These are phyloP conservation scores for Machaerirhynchus nigripectus DNA, from an alignment of 2,113 vertebrate species.

Conservation along the genomic window DNA sequence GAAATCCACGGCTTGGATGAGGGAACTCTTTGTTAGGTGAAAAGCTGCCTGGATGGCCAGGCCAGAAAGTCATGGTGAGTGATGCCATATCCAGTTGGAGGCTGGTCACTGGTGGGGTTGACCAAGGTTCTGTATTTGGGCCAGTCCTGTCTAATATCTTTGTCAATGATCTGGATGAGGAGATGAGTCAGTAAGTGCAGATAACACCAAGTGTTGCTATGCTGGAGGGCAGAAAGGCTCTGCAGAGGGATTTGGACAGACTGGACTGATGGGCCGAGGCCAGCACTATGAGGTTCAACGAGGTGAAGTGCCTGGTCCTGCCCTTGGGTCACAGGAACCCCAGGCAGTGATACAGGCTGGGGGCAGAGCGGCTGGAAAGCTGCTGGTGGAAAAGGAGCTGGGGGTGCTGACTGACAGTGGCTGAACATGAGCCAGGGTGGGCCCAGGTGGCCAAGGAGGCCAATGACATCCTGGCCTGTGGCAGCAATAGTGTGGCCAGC, in stretches of 20 bases:
- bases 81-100: background rate
- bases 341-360: background rate
- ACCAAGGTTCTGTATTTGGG: background rate
- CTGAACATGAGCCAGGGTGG: background rate
- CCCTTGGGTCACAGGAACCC: rapidly evolving
- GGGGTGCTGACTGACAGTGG: rapidly evolving
- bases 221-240: background rate
- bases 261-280: background rate
- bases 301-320: rapidly evolving
- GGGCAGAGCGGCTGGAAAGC: background rate
- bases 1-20: background rate
- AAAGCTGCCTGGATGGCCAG: background rate
- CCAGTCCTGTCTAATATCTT: background rate
- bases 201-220: background rate
- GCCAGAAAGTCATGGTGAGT: background rate
- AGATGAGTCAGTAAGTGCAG: background rate
- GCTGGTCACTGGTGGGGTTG: background rate
- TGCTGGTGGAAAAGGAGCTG: background rate
- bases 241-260: background rate
- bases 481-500: rapidly evolving
- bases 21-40: background rate
- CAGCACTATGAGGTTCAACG: background rate
- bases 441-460: background rate
- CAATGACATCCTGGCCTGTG: background rate
- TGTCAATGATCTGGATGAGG: background rate